A percentile compares a stretch with the other conserved stretches of the same genome.
Evolutionary conservation across 1,140 invertebrate genomes (phyloP).

Genomic region (Lepidurus arcticus): DNA sequence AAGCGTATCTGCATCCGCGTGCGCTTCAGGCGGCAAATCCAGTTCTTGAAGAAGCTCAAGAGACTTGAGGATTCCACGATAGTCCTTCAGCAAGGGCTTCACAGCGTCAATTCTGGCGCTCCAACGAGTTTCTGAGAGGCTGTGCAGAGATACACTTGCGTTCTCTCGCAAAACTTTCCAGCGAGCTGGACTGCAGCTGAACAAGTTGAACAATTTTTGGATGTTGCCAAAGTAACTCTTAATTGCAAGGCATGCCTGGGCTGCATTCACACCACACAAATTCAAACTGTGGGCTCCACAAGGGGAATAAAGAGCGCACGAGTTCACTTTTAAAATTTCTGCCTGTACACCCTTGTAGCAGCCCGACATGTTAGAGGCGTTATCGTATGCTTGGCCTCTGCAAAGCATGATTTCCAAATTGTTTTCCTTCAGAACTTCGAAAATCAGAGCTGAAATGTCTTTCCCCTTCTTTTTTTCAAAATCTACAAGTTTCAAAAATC

Average conservation of each 20-base stretch:
- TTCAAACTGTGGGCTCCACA: constrained; percentile 34
- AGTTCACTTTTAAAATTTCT: constrained; percentile 29
- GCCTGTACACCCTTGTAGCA: constrained; percentile 34
- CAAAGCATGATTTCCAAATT: constrained; percentile 28
- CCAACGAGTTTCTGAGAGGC: constrained; percentile 22
- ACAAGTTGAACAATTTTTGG: constrained; percentile 34
- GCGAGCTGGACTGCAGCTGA: constrained; percentile 26
- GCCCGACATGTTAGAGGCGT: constrained; percentile 32
- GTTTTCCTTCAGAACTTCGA: constrained; percentile 27
- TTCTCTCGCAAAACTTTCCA: constrained; percentile 33
- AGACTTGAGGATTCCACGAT: background rate
- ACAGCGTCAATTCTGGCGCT: constrained; percentile 23
- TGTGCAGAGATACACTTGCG: constrained; percentile 10
- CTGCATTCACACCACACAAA: constrained; percentile 35
- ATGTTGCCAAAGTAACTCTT: constrained; percentile 33
- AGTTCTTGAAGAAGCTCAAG: constrained; percentile 8
- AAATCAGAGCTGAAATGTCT: constrained; percentile 15
- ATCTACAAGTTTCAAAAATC: constrained; percentile 28
- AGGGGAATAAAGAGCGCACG: constrained; percentile 23
- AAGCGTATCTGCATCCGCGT: constrained; percentile 26
- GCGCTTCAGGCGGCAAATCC: constrained; percentile 27
- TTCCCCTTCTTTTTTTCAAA: constrained; percentile 25
- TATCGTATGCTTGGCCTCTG: constrained; percentile 34
- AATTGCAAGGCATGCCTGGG: constrained; percentile 30
- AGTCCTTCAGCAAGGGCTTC: constrained; percentile 16